Percentiles rank a stretch among this genome's conserved stretches.
Evolutionary conservation across 1,140 invertebrate genomes (phyloP).

Genomic region (Mamestra configurata): DNA sequence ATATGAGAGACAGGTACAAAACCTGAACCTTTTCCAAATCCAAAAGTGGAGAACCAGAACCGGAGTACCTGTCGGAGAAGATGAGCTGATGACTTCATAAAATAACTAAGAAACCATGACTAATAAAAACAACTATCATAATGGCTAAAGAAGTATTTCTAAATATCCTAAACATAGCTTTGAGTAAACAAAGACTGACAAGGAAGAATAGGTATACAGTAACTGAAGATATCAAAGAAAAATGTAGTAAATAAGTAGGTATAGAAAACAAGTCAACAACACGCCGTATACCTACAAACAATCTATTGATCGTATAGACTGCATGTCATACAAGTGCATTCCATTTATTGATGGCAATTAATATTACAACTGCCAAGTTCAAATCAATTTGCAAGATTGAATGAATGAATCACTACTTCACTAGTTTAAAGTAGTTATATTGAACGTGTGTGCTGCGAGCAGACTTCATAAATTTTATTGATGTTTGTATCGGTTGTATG

Average conservation of each 20-base stretch:
- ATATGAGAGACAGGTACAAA: too few relatives aligned
- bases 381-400: conserved; percentile 71
- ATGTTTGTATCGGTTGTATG: not conserved
- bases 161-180: too few relatives aligned
- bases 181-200: too few relatives aligned
- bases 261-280: not conserved
- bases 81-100: too few relatives aligned
- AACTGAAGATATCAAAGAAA: not conserved
- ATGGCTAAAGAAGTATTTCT: too few relatives aligned
- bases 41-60: too few relatives aligned
- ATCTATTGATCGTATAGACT: conserved; percentile 8
- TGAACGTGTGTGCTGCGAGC: not conserved
- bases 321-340: conserved; percentile 44
- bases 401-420: conserved; percentile 58
- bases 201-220: too few relatives aligned
- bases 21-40: too few relatives aligned
- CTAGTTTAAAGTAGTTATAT: conserved; percentile 5
- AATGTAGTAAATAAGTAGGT: too few relatives aligned
- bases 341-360: conserved; percentile 57
- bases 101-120: too few relatives aligned
- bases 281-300: not conserved
- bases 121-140: too few relatives aligned
- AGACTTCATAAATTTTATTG: not conserved
- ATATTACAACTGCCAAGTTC: conserved; percentile 63
- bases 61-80: too few relatives aligned